Percentiles rank a stretch among this genome's conserved stretches.
These are phyloP conservation scores for Microctenopoma stevenorrisi DNA, from an alignment of 2,797 vertebrate genomes.

Conservation along the genomic window DNA sequence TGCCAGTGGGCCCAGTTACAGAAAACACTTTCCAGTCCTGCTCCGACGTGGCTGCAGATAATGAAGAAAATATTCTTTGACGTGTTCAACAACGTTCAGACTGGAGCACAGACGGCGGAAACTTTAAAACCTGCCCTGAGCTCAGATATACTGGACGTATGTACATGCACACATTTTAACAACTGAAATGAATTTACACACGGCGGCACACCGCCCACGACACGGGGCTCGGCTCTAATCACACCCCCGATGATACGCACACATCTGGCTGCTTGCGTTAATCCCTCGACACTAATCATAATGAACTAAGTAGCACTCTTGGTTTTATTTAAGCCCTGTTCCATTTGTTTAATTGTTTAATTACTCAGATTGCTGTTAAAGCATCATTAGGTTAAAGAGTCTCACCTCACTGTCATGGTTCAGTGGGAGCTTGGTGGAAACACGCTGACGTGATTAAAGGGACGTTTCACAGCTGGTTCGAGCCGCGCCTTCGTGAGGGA, in stretches of 20 bases:
- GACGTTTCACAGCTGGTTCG: constrained; percentile 46
- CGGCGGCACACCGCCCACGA: not conserved
- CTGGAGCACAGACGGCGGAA: no score
- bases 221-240: constrained; percentile 29
- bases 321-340: constrained; percentile 57
- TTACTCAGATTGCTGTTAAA: constrained; percentile 62
- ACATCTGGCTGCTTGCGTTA: constrained; percentile 74
- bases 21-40: not conserved
- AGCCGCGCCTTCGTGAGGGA: constrained; percentile 32
- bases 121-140: no score
- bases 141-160: no score
- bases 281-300: constrained; percentile 53
- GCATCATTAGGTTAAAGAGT: constrained; percentile 48
- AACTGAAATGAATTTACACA: not conserved
- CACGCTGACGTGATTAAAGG: constrained; percentile 59
- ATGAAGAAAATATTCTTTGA: no score
- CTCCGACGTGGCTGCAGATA: not conserved
- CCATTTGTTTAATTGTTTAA: constrained; percentile 80
- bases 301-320: constrained; percentile 72
- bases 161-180: not conserved
- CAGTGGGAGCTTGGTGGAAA: not conserved
- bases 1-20: not conserved
- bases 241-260: constrained; percentile 39
- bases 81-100: no score
- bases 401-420: not conserved